phyloP scores from a whole-genome alignment of 2,888 invertebrate genomes.

The Drosophila niveifrons region DNA sequence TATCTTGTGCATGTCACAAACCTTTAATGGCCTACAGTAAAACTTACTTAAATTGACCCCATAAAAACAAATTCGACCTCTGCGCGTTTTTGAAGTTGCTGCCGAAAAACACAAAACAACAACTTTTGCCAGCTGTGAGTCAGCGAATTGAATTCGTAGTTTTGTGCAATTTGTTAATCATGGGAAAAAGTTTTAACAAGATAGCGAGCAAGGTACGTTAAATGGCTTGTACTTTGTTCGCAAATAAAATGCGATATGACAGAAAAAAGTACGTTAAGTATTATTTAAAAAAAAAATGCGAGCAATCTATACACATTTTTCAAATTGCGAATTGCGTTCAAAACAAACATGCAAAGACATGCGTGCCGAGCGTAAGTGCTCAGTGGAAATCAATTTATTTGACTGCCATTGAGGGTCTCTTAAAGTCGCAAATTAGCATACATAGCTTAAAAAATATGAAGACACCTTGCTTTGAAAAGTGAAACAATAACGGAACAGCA shows the following conservation, averaged over 20 bases:
- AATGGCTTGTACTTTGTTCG: background rate
- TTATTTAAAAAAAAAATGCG: no score
- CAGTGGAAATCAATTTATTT: no score
- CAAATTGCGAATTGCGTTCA: no score
- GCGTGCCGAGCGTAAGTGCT: no score
- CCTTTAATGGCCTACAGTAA: background rate
- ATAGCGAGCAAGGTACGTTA: background rate
- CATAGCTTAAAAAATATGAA: conserved; percentile 39
- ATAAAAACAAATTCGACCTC: background rate
- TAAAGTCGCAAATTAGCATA: no score
- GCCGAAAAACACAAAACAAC: background rate
- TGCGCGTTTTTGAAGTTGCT: background rate
- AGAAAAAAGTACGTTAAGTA: background rate
- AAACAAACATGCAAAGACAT: no score
- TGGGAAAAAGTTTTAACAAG: background rate
- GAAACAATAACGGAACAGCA: conserved; percentile 53
- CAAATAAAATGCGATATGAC: background rate
- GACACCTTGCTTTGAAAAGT: conserved; percentile 62
- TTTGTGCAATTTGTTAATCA: conserved; percentile 4
- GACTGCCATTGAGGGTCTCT: no score
- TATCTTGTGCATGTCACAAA: background rate
- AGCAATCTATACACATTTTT: no score
- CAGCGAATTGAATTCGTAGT: background rate
- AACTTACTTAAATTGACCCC: background rate
- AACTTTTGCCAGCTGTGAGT: background rate